Conservation (phyloP, 2,888 invertebrate species). For the Gonocerus acuteangulatus region DNA sequence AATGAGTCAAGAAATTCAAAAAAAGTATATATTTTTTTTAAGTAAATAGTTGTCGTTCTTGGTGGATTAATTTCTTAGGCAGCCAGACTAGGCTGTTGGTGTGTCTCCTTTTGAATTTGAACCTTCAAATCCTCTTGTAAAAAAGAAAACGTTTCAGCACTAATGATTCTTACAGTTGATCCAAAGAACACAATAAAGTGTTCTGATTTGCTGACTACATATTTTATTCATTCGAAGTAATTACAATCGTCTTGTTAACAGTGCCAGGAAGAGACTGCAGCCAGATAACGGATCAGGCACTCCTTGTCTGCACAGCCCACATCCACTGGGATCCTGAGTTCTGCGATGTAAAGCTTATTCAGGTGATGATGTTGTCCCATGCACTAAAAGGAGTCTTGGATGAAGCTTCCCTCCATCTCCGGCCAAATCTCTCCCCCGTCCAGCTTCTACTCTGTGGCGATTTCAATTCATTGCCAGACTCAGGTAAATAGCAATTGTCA, state of each 20-base stretch:
- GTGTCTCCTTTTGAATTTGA: too few relatives aligned
- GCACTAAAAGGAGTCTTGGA: conserved; percentile 83
- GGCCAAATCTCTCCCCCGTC: conserved; percentile 66
- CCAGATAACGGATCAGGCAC: conserved; percentile 53
- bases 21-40: too few relatives aligned
- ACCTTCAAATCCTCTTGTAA: too few relatives aligned
- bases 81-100: too few relatives aligned
- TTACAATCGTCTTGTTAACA: neutral
- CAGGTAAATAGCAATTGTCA: conserved; percentile 53
- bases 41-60: too few relatives aligned
- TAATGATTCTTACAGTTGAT: too few relatives aligned
- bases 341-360: conserved; percentile 97
- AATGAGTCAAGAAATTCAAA: too few relatives aligned
- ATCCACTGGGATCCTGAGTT: conserved; percentile 99
- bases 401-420: conserved; percentile 72
- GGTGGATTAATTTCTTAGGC: too few relatives aligned
- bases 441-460: conserved; percentile 94
- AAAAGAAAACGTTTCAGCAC: too few relatives aligned
- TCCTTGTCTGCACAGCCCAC: conserved; percentile 95
- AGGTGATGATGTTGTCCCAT: conserved; percentile 99
- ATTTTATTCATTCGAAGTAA: too few relatives aligned
- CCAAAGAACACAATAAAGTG: too few relatives aligned
- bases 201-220: too few relatives aligned
- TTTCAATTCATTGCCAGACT: conserved; percentile 96
- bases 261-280: conserved; percentile 25